These are phyloP conservation scores for Eremobia ochroleuca DNA, from an alignment of 2,888 invertebrate species.

Conservation along the genomic window DNA sequence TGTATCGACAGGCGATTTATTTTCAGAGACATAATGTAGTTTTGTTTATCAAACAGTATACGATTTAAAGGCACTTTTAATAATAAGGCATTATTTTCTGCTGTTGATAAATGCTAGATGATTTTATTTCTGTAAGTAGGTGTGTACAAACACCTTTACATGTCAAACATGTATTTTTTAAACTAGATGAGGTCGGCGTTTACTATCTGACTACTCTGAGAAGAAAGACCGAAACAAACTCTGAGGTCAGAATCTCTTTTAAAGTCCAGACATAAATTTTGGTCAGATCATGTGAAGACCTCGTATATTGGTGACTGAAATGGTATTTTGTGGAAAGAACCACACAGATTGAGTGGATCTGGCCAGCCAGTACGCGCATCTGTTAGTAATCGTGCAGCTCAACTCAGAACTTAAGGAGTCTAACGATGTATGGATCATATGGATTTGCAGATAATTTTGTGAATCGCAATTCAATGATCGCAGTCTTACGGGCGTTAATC, in stretches of 20 bases:
- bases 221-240: neutral
- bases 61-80: neutral
- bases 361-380: no score
- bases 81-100: neutral
- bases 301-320: no score
- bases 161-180: neutral
- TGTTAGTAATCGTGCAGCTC: no score
- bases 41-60: slow-evolving; percentile 1
- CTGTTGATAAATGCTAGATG: neutral
- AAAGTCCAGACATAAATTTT: neutral
- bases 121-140: neutral
- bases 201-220: neutral
- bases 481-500: no score
- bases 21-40: slow-evolving; percentile 19
- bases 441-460: no score
- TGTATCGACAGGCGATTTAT: neutral
- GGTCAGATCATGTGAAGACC: no score
- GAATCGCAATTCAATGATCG: no score
- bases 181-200: neutral
- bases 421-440: no score
- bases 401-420: no score
- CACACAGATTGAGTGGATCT: no score
- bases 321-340: no score
- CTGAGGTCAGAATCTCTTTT: neutral
- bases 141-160: neutral